phyloP scores from a whole-genome alignment of 2,113 vertebrate genomes.

The Hemiscyllium ocellatum region DNA sequence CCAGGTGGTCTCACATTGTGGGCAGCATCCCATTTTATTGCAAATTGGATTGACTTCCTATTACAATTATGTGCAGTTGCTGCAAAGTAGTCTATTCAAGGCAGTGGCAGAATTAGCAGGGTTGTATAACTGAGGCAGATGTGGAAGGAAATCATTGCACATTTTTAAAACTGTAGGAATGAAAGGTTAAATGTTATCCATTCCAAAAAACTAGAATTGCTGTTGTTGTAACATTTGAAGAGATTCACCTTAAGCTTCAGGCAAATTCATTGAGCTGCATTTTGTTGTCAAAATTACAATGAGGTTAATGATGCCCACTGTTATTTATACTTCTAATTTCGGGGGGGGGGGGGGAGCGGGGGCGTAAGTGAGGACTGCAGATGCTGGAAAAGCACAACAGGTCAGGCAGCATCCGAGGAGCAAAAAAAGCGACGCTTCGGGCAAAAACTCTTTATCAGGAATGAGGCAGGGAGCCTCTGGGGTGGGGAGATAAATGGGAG shows the following conservation, averaged over 20 bases:
- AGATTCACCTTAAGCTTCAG: neutral
- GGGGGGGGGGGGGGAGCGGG: no score
- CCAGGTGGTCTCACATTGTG: neutral
- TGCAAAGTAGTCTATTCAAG: neutral
- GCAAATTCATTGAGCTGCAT: neutral
- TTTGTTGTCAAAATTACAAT: neutral
- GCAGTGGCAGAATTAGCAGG: neutral
- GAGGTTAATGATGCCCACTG: neutral
- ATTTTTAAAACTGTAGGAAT: neutral
- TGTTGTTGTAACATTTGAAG: neutral
- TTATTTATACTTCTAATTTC: neutral
- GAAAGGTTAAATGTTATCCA: neutral
- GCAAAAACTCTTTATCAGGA: no score
- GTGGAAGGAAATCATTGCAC: neutral
- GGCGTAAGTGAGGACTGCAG: no score
- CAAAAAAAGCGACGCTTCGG: no score
- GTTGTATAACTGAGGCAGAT: neutral
- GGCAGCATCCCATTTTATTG: neutral
- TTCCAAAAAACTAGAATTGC: neutral
- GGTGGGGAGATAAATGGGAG: no score
- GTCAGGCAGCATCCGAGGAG: no score
- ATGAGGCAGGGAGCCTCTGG: no score
- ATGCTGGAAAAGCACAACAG: no score
- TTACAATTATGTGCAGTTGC: neutral
- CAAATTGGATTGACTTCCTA: neutral